phyloP scores from a whole-genome alignment of 2,113 vertebrate genomes.

The Ictidomys tridecemlineatus region DNA sequence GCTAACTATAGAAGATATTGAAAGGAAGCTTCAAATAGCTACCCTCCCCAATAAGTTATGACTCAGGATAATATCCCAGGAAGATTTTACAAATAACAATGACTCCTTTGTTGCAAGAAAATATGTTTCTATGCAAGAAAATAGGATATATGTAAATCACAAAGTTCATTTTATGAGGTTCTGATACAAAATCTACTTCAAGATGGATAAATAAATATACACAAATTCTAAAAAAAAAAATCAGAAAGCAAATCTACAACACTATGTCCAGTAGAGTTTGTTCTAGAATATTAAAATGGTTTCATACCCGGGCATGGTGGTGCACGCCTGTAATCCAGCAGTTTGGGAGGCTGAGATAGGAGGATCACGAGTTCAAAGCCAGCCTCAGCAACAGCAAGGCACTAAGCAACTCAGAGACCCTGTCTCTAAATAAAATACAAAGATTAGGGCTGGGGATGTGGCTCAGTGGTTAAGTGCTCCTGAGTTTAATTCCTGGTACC shows the following conservation, averaged over 20 bases:
- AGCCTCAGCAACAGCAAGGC: no score
- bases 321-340: no score
- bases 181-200: conserved; percentile 33
- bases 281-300: conserved; percentile 49
- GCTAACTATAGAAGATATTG: conserved; percentile 7
- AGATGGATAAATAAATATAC: conserved; percentile 15
- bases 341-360: no score
- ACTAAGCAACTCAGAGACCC: no score
- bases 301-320: background rate
- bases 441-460: no score
- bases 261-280: background rate
- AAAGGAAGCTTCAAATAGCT: background rate
- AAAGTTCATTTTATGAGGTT: background rate
- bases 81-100: conserved; percentile 6
- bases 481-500: no score
- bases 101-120: background rate
- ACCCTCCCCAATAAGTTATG: background rate
- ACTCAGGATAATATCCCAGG: background rate
- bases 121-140: background rate
- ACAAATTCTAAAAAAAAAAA: conserved; percentile 61
- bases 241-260: background rate
- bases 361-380: no score
- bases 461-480: no score
- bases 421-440: no score
- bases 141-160: conserved; percentile 4